A percentile compares a stretch with the other conserved stretches of the same genome.
phyloP scores from a whole-genome alignment of 2,113 vertebrate genomes.

The Microcebus murinus region DNA sequence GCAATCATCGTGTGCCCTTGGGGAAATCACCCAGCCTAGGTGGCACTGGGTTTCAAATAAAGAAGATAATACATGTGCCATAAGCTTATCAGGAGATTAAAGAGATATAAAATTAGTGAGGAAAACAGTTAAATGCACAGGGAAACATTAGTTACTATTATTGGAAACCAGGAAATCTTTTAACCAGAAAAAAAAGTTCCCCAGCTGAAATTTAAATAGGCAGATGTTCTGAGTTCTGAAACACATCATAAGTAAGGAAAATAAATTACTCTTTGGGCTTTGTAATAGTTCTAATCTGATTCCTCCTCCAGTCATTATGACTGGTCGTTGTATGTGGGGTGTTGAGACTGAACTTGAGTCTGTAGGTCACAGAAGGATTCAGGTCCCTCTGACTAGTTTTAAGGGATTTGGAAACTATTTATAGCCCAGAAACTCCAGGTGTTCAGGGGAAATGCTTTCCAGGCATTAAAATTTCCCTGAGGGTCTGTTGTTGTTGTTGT shows the following conservation, averaged over 20 bases:
- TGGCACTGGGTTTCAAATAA: neutral
- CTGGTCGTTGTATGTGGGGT: neutral
- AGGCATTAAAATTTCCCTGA: constrained; percentile 13
- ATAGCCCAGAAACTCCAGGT: constrained; percentile 21
- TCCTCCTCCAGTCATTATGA: neutral
- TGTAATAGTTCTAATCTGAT: neutral
- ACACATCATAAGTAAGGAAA: neutral
- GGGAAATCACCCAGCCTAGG: neutral
- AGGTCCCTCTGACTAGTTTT: neutral
- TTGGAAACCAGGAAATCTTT: constrained; percentile 40
- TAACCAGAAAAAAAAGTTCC: constrained; percentile 9
- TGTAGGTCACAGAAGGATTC: neutral
- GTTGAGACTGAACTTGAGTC: neutral
- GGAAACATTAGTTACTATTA: constrained; percentile 1
- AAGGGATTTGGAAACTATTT: constrained; percentile 26
- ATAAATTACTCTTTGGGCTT: neutral
- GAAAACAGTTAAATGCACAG: neutral
- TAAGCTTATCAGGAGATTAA: neutral
- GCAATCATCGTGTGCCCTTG: neutral
- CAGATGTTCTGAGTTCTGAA: constrained; percentile 67
- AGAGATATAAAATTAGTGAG: neutral
- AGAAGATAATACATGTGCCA: neutral
- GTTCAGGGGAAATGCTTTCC: constrained; percentile 49
- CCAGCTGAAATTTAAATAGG: constrained; percentile 38
- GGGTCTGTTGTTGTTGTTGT: neutral